Evolutionary conservation across 2,888 invertebrate genomes (phyloP).

Genomic region (Teinopalpus imperialis): DNA sequence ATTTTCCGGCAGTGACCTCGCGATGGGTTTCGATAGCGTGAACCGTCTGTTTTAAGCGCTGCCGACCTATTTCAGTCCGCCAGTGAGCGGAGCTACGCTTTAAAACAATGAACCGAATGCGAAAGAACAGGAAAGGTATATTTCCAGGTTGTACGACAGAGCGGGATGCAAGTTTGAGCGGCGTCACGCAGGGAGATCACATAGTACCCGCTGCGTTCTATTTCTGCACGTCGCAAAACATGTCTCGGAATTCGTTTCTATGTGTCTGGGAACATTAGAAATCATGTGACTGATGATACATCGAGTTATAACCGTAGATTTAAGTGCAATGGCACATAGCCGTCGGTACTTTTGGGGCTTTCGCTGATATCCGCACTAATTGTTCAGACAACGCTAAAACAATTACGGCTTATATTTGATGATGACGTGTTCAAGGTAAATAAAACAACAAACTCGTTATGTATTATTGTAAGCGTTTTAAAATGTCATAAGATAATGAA

Average conservation of each 20-base stretch:
- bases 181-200: slow-evolving; percentile 74
- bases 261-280: slow-evolving; percentile 76
- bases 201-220: slow-evolving; percentile 77
- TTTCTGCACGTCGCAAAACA: slow-evolving; percentile 77
- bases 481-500: slow-evolving; percentile 53
- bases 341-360: slow-evolving; percentile 5
- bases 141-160: slow-evolving; percentile 54
- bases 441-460: slow-evolving; percentile 41
- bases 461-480: slow-evolving; percentile 49
- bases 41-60: slow-evolving; percentile 75
- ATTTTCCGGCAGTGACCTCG: slow-evolving; percentile 76
- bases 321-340: slow-evolving; percentile 19
- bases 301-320: slow-evolving; percentile 42
- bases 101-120: slow-evolving; percentile 77
- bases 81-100: slow-evolving; percentile 67
- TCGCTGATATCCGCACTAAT: slow-evolving; percentile 1
- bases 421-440: slow-evolving; percentile 44
- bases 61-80: slow-evolving; percentile 78
- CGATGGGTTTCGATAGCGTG: slow-evolving; percentile 69
- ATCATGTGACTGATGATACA: slow-evolving; percentile 77
- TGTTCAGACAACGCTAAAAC: slow-evolving; percentile 19
- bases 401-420: slow-evolving; percentile 39
- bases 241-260: slow-evolving; percentile 81
- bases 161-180: slow-evolving; percentile 56
- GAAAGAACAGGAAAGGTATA: slow-evolving; percentile 68